Evolutionary conservation across 2,113 vertebrate genomes (phyloP), one percentile per base, ranked within the genome.

Genomic region (Sula dactylatra): DNA sequence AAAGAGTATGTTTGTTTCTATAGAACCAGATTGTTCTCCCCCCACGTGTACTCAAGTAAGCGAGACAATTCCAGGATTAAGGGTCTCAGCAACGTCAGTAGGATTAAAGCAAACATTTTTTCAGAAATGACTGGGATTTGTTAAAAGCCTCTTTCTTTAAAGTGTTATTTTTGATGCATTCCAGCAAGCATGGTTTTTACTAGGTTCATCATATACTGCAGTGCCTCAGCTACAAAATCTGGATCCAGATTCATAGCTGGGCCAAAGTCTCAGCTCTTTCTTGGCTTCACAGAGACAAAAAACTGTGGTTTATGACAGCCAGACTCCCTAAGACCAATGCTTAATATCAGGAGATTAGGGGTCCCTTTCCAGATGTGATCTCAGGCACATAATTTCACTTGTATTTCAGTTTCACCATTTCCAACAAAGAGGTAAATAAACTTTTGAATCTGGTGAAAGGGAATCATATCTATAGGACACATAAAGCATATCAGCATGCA

Each of bases 51-150:
- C 78, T 80, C 70, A 82, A 94, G 88, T 69, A 59, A 94, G 76
- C 1, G 45, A 97, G 56, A 94, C 84, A 94, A 80, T 95, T 93
- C 70, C 56, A 76, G 94, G 91, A 95, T 94, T 95, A 97, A 95
- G 74, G 55, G 78, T 89, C 82, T 93, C 91, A 81, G 74, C 91
- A 77, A 90, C 47, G 21, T 84, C 85, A 92, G 89, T 32, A 66
- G 90, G 90, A 95, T 97, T 95, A 95, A 95, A 87, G 62, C 0
- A 0, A 88, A 59, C 29, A 44, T 93, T 93, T 97, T 88, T 93
- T 73, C 86, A 96, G 84, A 95, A 97, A 84, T 80, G 70, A 66
- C 50, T 85, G 58, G 84, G 66, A 95, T 97, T 97, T 94, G 70
- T 82, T 94, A 94, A 92, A 90, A 94, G 73, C 77, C 54, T 95